These are phyloP conservation scores for Drosophila recens DNA, from an alignment of 2,888 invertebrate species.

Conservation along the genomic window DNA sequence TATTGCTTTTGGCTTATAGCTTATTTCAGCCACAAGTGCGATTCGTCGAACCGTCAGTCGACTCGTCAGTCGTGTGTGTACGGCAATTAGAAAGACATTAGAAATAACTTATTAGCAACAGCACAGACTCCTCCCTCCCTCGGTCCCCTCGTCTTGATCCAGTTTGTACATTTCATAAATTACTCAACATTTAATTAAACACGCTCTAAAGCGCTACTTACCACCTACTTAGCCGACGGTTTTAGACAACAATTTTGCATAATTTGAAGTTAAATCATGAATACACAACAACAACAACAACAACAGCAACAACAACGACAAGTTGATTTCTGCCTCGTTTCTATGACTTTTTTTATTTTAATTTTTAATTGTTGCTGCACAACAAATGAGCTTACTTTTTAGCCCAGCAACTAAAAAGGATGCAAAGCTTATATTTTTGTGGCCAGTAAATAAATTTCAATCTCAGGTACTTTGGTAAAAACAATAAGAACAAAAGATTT, in stretches of 20 bases:
- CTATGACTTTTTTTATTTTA: constrained; percentile 24
- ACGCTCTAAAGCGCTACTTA: constrained; percentile 82
- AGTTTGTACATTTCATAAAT: constrained; percentile 71
- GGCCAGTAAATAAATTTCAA: not conserved
- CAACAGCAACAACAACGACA: not conserved
- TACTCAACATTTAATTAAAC: constrained; percentile 82
- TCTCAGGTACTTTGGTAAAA: not conserved
- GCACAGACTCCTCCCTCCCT: not conserved
- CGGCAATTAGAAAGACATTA: constrained; percentile 80
- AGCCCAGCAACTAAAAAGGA: not conserved
- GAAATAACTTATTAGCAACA: constrained; percentile 73
- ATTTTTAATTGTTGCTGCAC: constrained; percentile 43
- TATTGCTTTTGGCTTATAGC: constrained; percentile 57
- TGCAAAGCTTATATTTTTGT: not conserved
- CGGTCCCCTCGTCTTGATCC: not conserved
- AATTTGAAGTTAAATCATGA: constrained; percentile 77
- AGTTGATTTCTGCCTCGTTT: constrained; percentile 58
- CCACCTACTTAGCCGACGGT: constrained; percentile 80
- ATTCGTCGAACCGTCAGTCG: constrained; percentile 1
- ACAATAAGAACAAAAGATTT: not conserved
- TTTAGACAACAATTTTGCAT: constrained; percentile 81
- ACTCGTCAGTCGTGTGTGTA: constrained; percentile 17
- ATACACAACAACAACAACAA: constrained; percentile 26
- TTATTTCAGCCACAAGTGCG: constrained; percentile 38
- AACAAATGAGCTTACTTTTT: constrained; percentile 21